Percentiles rank a stretch among this genome's conserved stretches.
phyloP scores from a whole-genome alignment of 2,797 vertebrate genomes.

The Sebastes melanostomus region DNA sequence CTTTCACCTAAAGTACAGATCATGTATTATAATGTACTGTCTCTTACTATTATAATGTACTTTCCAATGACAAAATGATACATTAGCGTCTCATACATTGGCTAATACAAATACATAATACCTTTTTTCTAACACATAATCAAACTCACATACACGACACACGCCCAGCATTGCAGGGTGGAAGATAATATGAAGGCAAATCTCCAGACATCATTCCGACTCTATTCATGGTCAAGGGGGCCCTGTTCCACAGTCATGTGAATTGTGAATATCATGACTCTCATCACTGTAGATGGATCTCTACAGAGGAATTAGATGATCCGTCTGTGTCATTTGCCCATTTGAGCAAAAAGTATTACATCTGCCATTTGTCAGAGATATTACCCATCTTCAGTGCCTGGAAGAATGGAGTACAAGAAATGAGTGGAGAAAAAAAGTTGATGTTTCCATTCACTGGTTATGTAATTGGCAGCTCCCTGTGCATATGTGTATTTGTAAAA shows the following conservation, averaged over 20 bases:
- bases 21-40: not conserved
- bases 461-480: not conserved
- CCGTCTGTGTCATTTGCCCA: constrained; percentile 1
- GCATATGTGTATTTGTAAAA: not conserved
- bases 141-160: not conserved
- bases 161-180: not conserved
- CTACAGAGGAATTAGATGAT: not conserved
- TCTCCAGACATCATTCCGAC: not conserved
- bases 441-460: not conserved
- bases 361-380: not conserved
- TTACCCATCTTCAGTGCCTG: not conserved
- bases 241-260: not conserved
- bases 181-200: constrained; percentile 3
- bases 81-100: not conserved
- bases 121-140: not conserved
- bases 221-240: not conserved
- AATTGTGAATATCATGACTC: not conserved
- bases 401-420: not conserved
- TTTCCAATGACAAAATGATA: not conserved
- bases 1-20: not conserved
- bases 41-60: not conserved
- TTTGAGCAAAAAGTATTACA: constrained; percentile 16
- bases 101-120: not conserved
- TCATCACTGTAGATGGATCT: constrained; percentile 7
- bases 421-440: too few species aligned